Conservation (phyloP, 2,113 vertebrate genomes). For the Brienomyrus longianalis region DNA sequence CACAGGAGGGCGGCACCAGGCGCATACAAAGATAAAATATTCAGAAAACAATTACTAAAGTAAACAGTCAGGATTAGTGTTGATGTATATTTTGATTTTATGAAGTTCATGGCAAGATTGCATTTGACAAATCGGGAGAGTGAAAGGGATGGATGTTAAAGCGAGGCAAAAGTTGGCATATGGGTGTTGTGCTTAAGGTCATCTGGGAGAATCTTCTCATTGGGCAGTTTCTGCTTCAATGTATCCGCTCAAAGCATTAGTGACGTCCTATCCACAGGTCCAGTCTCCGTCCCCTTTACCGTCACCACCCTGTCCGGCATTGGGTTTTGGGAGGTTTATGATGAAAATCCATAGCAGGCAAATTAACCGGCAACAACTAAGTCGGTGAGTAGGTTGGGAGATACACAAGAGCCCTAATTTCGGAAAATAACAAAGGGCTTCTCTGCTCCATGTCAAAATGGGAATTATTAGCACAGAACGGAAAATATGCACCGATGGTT, state of each 20-base stretch:
- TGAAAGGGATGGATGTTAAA: background rate
- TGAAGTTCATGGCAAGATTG: background rate
- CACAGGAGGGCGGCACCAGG: background rate
- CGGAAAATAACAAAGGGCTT: background rate
- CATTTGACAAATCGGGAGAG: background rate
- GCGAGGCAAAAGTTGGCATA: background rate
- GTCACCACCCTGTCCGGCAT: background rate
- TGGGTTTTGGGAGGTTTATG: background rate
- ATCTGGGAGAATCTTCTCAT: background rate
- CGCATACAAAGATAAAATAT: background rate
- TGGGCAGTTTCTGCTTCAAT: background rate
- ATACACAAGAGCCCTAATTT: background rate
- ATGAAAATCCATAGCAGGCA: background rate
- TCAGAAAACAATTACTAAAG: slow-evolving; percentile 4
- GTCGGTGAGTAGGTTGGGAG: background rate
- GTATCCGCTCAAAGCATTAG: background rate
- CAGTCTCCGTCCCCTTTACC: no score
- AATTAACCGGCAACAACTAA: slow-evolving; percentile 1
- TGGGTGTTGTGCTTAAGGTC: background rate
- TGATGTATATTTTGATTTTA: background rate
- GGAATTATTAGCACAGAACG: background rate
- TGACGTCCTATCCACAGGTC: background rate
- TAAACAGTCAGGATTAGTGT: background rate
- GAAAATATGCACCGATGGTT: background rate
- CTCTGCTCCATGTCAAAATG: background rate